Evolutionary conservation across 1,140 invertebrate species (phyloP), one percentile per base, ranked within the genome.

Genomic region (Zaprionus taronus): DNA sequence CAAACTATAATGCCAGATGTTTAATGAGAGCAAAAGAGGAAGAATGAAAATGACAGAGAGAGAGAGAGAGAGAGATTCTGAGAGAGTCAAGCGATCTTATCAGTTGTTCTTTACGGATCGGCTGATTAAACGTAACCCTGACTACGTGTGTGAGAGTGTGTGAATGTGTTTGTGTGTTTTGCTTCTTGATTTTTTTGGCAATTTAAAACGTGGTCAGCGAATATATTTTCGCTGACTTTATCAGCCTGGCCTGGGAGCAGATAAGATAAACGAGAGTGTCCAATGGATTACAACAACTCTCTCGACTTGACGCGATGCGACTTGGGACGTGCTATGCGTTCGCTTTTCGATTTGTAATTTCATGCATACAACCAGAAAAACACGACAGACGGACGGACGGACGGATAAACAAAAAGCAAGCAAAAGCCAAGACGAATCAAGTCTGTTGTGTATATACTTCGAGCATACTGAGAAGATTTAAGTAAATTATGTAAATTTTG

Each of bases 311-410:
- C 6, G 15, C 5, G 36, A n/a, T 41, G 15, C 5, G 28, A n/a
- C 49, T 62, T 67, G 44, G 53, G 34, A 78, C 71, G 76, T 78
- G 76, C 58, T 41, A 53, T 62, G 38, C 49, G 63, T 31, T 53
- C 4, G 34, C 57, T 66, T 67, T 41, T 38, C 22, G 61, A 41
- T 72, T 72, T 76, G 68, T 72, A 72, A 66, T 72, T 58, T 67
- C 55, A 72, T 66, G 70, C 58, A 76, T 65, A 72, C 71, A 83
- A 87, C 77, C 83, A 87, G 83, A 83, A 89, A 83, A 80, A 87
- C 80, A 87, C 64, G 83, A 79, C 14, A 7, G n/a, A 22, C 22
- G 22, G 22, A 22, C 24, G 24, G 24, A 47, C 41, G 41, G 61
- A 58, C 56, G 17, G 57, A 80, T 24, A 61, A 77, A 68, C 55